phyloP scores from a whole-genome alignment of 1,140 invertebrate genomes.

The Orchesella cincta region DNA sequence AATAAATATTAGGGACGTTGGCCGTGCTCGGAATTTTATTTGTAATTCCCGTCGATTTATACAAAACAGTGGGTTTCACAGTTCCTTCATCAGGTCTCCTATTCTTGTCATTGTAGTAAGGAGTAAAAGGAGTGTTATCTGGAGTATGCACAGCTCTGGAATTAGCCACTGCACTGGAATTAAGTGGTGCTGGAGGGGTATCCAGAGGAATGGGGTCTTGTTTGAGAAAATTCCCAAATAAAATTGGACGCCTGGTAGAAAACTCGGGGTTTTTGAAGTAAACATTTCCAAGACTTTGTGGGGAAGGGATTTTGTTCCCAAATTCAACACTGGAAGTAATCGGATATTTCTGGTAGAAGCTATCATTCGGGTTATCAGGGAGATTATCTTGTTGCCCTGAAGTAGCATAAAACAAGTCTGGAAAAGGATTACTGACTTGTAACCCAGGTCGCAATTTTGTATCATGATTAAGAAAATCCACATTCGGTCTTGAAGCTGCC shows the following conservation, averaged over 20 bases:
- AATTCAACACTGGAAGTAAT: background rate
- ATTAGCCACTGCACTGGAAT: background rate
- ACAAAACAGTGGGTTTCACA: constrained; percentile 23
- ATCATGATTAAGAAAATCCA: constrained; percentile 11
- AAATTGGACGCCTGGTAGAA: background rate
- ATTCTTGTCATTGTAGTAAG: constrained; percentile 4
- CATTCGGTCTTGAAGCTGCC: background rate
- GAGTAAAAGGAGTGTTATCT: background rate
- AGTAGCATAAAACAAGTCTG: constrained; percentile 31
- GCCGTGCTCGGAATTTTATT: constrained; percentile 34
- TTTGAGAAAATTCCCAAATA: background rate
- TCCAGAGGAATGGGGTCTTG: background rate
- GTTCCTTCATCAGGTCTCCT: constrained; percentile 1
- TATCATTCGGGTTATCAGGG: background rate
- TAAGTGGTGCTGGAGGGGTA: background rate
- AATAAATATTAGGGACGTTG: constrained; percentile 36
- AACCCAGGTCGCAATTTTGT: constrained; percentile 35
- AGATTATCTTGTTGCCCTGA: background rate
- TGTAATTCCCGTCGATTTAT: constrained; percentile 6
- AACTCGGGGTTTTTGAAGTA: background rate
- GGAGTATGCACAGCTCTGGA: too few relatives aligned
- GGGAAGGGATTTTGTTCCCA: background rate
- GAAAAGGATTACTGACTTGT: constrained; percentile 38
- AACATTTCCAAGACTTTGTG: background rate
- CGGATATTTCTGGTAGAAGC: background rate